Percentiles rank a stretch among this genome's conserved stretches.
phyloP scores from a whole-genome alignment of 2,113 vertebrate species.

The Neoarius graeffei region DNA sequence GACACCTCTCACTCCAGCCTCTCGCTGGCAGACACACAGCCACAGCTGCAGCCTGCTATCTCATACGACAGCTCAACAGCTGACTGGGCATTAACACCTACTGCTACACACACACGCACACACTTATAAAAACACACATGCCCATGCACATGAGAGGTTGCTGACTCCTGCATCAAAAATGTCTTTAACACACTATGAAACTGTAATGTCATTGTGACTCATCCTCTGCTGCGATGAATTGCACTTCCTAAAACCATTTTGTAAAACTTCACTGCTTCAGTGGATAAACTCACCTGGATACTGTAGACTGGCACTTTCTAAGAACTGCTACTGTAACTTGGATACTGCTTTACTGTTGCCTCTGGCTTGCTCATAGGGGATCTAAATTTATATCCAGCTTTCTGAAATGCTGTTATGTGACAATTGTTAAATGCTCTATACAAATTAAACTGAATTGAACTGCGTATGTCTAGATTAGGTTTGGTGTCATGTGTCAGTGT shows the following conservation, averaged over 20 bases:
- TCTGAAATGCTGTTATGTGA: not conserved
- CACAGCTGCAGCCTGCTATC: slow-evolving; percentile 67
- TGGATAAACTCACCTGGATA: not conserved
- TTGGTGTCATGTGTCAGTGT: not conserved
- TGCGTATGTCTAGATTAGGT: not conserved
- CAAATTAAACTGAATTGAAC: too few species aligned
- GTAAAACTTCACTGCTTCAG: not conserved
- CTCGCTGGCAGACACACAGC: slow-evolving; percentile 50
- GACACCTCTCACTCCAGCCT: slow-evolving; percentile 56
- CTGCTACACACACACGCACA: slow-evolving; percentile 16
- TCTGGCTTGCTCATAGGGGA: not conserved
- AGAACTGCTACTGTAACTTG: not conserved
- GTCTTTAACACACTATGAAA: not conserved
- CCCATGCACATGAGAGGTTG: slow-evolving; percentile 8
- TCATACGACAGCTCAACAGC: slow-evolving; percentile 39
- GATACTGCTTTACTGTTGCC: not conserved
- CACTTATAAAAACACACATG: not conserved
- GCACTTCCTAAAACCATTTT: too few species aligned
- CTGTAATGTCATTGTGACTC: not conserved
- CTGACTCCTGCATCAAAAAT: not conserved
- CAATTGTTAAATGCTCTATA: not conserved
- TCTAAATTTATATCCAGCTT: not conserved
- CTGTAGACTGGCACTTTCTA: not conserved
- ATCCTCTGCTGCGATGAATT: not conserved
- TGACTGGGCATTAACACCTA: slow-evolving; percentile 41